These are phyloP conservation scores for Tridacna crocea DNA, from an alignment of 2,888 invertebrate species.

Conservation along the genomic window DNA sequence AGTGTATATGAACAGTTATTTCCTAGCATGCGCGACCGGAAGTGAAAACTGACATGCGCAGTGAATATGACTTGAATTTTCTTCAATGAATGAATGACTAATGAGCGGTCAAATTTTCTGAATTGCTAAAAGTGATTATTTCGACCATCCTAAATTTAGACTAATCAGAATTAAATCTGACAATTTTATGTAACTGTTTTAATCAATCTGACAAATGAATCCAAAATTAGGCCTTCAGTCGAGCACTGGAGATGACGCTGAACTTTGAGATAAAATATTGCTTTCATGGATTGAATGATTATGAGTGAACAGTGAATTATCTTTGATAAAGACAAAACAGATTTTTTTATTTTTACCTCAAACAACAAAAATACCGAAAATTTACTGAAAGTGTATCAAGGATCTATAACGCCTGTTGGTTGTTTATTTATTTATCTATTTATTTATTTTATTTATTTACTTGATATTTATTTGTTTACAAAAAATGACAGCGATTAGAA, in stretches of 20 bases:
- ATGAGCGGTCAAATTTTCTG: not conserved
- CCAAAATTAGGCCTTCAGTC: no score
- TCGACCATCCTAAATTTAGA: not conserved
- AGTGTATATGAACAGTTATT: no score
- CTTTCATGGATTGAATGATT: no score
- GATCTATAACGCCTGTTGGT: not conserved
- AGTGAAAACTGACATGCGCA: constrained; percentile 6
- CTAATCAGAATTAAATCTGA: not conserved
- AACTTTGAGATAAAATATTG: no score
- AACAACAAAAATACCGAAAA: not conserved
- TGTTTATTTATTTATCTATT: not conserved
- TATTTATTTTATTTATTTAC: not conserved
- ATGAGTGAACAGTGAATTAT: no score
- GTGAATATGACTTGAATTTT: not conserved
- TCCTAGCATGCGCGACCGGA: not conserved
- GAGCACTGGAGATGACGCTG: no score
- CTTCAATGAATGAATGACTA: not conserved
- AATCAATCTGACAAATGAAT: not conserved
- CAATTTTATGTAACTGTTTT: not conserved
- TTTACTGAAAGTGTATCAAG: not conserved
- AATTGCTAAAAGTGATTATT: not conserved
- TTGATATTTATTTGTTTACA: not conserved
- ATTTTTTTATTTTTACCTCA: no score
- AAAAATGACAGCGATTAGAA: constrained; percentile 13
- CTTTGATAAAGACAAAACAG: no score